Base-by-base conservation (phyloP, 2,797 vertebrate species). In the Garrulus glandarius region DNA sequence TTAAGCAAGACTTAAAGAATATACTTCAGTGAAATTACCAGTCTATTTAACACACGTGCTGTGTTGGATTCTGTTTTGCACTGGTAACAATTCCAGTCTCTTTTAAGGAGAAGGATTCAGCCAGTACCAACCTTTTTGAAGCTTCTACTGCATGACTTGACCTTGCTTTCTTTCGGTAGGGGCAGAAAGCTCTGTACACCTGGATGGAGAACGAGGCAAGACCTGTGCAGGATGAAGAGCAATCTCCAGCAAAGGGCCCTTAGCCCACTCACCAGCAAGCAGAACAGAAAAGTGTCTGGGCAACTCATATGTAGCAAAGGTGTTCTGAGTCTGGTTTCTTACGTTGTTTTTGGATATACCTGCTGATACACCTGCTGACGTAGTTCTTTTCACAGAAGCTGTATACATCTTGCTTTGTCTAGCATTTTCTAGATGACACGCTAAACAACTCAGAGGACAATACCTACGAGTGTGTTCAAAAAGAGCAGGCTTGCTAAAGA, bases 381-480 rank as follows among this genome's bases (percentile, higher is more conserved):
- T 16, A 82, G 18, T n/a, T 47, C 30, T 61, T 77, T 61, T 81
- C 46, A 49, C 23, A 81, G 70, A 89, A 56, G 37, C 23, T 36
- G 20, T 13, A 29, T 5, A 37, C 16, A 22, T 30, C 37, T 75
- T 68, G 43, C 18, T 89, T 75, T 82, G 18, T 24, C 57, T 27
- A 71, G 46, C 2, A 1, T 57, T 89, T 56, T 75, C 47, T 63
- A 75, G 24, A 20, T 15, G 13, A 30, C 59, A 20, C 1, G 11
- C 39, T 75, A 50, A 86, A 68, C 53, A 75, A 21, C 50, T 65
- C 26, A 8, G 49, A 82, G 18, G 44, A 64, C 26, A 60, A n/a
- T 21, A 70, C 0, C 2, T 26, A 24, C 5, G 20, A 80, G 3
- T 6, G 11, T 0, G 0, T 47, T 90, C 41, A 52, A 71, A 93